phyloP scores from a whole-genome alignment of 2,113 vertebrate genomes.

The Oxyruncus cristatus region DNA sequence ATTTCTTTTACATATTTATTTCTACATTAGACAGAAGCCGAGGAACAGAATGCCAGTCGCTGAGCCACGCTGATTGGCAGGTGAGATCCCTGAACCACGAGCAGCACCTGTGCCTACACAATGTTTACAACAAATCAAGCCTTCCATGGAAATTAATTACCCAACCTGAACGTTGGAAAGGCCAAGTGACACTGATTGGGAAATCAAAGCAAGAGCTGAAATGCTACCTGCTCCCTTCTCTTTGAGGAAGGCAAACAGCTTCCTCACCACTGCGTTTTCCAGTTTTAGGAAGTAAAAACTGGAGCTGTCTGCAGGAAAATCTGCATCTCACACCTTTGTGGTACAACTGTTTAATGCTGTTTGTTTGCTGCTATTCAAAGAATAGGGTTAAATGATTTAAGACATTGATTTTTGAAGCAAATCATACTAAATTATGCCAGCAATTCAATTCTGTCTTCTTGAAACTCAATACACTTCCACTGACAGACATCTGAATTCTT shows the following conservation, averaged over 20 bases:
- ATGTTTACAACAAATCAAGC: not conserved
- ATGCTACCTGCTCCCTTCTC: not conserved
- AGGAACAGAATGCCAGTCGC: not conserved
- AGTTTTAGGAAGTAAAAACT: not conserved
- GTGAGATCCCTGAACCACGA: not conserved
- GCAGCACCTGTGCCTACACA: slow-evolving; percentile 2
- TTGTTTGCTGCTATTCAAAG: not conserved
- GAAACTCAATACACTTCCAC: not conserved
- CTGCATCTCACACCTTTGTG: not conserved
- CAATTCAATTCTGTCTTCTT: not conserved
- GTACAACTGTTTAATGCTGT: not conserved
- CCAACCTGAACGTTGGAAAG: not conserved
- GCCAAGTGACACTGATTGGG: not conserved
- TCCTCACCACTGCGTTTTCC: not conserved
- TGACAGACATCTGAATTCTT: not conserved
- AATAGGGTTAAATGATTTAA: not conserved
- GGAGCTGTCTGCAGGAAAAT: not conserved
- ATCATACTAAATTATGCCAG: not conserved
- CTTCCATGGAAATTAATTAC: not conserved
- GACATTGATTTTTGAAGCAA: not conserved
- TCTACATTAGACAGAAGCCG: not conserved
- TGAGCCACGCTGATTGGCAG: not conserved
- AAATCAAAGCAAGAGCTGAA: not conserved
- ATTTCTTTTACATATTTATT: slow-evolving; percentile 9
- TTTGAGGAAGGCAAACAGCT: not conserved